A percentile compares a stretch with the other conserved stretches of the same genome.
phyloP scores from a whole-genome alignment of 2,113 vertebrate species.

The Saguinus imperator region DNA sequence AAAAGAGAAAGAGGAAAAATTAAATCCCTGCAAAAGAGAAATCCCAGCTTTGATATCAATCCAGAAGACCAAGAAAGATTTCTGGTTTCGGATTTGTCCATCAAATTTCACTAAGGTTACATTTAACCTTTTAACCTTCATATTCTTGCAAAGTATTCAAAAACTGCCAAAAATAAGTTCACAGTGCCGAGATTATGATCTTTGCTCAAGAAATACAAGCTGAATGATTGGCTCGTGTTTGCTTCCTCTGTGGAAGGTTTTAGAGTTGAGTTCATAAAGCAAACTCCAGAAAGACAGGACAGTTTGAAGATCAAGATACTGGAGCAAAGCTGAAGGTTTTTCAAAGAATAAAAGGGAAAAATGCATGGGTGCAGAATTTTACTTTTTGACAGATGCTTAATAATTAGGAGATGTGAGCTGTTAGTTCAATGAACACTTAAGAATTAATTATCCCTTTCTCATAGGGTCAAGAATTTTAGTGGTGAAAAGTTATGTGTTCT shows the following conservation, averaged over 20 bases:
- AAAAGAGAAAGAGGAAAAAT: neutral
- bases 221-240: neutral
- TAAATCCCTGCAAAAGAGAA: neutral
- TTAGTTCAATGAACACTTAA: slow-evolving; percentile 36
- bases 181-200: neutral
- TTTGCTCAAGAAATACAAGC: slow-evolving; percentile 1
- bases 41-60: neutral
- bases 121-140: slow-evolving; percentile 49
- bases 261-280: slow-evolving; percentile 28
- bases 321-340: neutral
- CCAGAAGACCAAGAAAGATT: neutral
- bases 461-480: neutral
- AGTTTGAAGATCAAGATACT: neutral
- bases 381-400: slow-evolving; percentile 15
- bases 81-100: slow-evolving; percentile 17
- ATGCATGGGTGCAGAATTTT: slow-evolving; percentile 19
- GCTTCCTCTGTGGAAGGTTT: neutral
- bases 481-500: neutral
- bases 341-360: slow-evolving; percentile 39
- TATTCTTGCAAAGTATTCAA: slow-evolving; percentile 35
- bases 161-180: slow-evolving; percentile 41
- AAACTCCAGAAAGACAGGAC: slow-evolving; percentile 24
- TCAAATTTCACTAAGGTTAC: neutral
- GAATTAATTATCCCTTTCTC: slow-evolving; percentile 40
- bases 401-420: neutral